Evolutionary conservation across 1,140 invertebrate genomes (phyloP), one percentile per base, ranked within the genome.

Genomic region (Atta colombica): DNA sequence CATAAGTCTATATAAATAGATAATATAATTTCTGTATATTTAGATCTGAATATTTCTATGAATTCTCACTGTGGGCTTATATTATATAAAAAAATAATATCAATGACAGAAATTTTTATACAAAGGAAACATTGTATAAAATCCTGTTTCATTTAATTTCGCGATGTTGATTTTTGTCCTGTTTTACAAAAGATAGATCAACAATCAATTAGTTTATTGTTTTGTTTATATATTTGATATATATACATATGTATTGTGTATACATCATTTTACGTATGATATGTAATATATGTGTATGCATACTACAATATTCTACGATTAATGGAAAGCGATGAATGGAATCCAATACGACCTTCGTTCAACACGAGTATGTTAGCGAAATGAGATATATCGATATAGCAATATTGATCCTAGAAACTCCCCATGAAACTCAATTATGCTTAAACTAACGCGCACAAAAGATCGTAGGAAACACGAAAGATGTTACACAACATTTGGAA

Each of bases 311-410:
- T 58, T 31, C 21, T 60, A 72, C 21, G 21, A 82, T 60, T 82
- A n/a, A 71, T 72, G 6, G 39, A 81, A 82, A 60, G 35, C 68
- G 28, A 71, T 82, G 53, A 82, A 61, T 72, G 53, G 21, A 55
- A 10, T 60, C 51, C 49, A 72, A 45, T 58, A 45, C 68, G 18
- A 74, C 39, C 39, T 82, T 74, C 4, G 68, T 7, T 82, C 55
- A 49, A 82, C 80, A 49, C 12, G 18, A 77, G 63, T 51, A 71
- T 77, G 49, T 78, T 80, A 82, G 55, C 77, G 77, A 74, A 87
- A 74, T 68, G 39, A 87, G 53, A 71, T 63, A 61, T 71, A 86
- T 71, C 78, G 65, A 71, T 87, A 31, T 74, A 82, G 55, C 45
- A 66, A 78, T 77, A 85, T 65, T 49, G 39, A 84, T n/a, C 39